phyloP scores from a whole-genome alignment of 1,140 invertebrate genomes.

The Caerostris darwini region DNA sequence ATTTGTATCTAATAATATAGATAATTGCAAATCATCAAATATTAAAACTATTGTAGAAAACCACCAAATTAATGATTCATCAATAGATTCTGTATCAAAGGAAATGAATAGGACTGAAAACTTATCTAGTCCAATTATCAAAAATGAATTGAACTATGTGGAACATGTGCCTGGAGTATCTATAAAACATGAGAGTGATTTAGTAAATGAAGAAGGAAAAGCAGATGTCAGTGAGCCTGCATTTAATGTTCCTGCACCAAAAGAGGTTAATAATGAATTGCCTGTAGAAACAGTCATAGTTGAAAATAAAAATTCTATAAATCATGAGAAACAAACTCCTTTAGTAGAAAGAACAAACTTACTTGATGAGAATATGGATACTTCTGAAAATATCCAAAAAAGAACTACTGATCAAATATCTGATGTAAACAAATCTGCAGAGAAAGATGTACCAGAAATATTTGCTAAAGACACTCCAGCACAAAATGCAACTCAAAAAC shows the following conservation, averaged over 20 bases:
- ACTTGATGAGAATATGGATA: constrained; percentile 14
- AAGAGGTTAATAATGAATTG: background rate
- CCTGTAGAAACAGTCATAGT: constrained; percentile 8
- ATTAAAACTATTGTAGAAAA: constrained; percentile 13
- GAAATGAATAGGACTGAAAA: constrained; percentile 5
- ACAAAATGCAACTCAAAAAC: constrained; percentile 26
- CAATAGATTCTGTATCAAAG: background rate
- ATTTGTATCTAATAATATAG: background rate
- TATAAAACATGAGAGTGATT: background rate
- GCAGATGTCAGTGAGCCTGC: background rate
- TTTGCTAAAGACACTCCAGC: background rate
- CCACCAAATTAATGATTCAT: too few species aligned
- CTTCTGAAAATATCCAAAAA: background rate
- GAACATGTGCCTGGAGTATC: background rate
- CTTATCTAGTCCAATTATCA: background rate
- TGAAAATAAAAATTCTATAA: constrained; percentile 47
- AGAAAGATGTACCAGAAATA: constrained; percentile 13
- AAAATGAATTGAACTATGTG: constrained; percentile 19
- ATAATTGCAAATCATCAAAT: constrained; percentile 23
- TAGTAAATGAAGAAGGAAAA: background rate
- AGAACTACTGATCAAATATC: constrained; percentile 64
- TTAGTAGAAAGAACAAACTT: constrained; percentile 58
- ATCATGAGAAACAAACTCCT: constrained; percentile 62
- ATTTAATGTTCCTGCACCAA: constrained; percentile 17
- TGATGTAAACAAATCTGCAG: constrained; percentile 29